Evolutionary conservation across 2,113 vertebrate species (phyloP).

Genomic region (Cyrtonyx montezumae): DNA sequence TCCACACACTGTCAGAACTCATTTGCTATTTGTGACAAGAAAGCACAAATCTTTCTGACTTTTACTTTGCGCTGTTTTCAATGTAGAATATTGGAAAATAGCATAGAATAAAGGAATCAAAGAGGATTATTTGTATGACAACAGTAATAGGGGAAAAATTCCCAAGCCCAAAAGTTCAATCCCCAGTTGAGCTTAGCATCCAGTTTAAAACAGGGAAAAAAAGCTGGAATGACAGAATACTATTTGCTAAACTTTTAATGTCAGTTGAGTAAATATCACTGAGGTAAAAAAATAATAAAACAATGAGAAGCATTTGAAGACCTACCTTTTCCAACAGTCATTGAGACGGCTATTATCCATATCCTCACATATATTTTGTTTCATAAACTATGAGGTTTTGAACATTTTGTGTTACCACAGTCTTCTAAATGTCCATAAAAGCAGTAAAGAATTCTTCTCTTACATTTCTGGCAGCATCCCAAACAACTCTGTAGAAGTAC

Average conservation of each 20-base stretch:
- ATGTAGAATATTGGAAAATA: not conserved
- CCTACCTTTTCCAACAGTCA: not conserved
- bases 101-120: not conserved
- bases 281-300: not conserved
- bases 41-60: not conserved
- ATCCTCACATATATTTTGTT: not conserved
- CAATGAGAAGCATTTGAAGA: not conserved
- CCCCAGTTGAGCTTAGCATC: not conserved
- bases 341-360: not conserved
- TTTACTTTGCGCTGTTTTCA: not conserved
- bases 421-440: not conserved
- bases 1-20: fast-evolving
- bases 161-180: not conserved
- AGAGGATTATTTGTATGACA: not conserved
- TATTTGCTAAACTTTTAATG: not conserved
- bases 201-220: not conserved
- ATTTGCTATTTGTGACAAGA: not conserved
- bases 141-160: not conserved
- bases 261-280: not conserved
- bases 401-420: not conserved
- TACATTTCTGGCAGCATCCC: not conserved
- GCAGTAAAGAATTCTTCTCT: not conserved
- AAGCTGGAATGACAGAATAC: not conserved
- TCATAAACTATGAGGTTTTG: not conserved
- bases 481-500: not conserved